Base-by-base conservation (phyloP, 1,140 invertebrate genomes). In the Drosophila athabasca region DNA sequence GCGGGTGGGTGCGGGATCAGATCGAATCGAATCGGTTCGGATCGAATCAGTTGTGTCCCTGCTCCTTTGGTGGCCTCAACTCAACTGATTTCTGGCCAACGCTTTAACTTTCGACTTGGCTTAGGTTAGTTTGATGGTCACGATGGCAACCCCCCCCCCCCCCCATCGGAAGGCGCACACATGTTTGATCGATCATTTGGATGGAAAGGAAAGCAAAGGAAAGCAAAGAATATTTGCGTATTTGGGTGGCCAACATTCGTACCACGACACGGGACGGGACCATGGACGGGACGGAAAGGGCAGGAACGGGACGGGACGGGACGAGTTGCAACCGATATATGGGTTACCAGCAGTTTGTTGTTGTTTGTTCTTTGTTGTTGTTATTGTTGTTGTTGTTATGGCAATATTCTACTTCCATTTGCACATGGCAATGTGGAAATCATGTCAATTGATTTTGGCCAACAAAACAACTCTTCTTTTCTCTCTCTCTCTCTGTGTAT, bases 21-120 rank as follows among this genome's bases (percentile, higher is more conserved):
- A 26, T 26, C 24, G 24, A 5, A 5, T 26, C 0, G 24, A 26
- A 26, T 26, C 24, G 45, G 48, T n/a, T 44, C 17, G 45, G 48
- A 17, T 44, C 17, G 31, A 3, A 29, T 49, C 54, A 35, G 67
- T 8, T 17, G 4, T 67, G 73, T 81, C 65, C 72, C 67, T 51
- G 68, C 76, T 51, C 62, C 58, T 76, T 75, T 51, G 83, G 61
- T 65, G 55, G 61, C 76, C 76, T 54, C 49, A 66, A 54, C 72
- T 69, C 52, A 83, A 88, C 83, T 88, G 83, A 83, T 88, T 88
- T 88, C 76, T 88, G 79, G 79, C 83, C 78, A 78, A 76, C 83
- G 76, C 83, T 79, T 67, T 46, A 50, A 6, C 71, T 88, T 88
- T 88, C 84, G 39, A 77, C 79, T 88, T 88, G 79, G 72, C 84